These are phyloP conservation scores for Cherax quadricarinatus DNA, from an alignment of 1,140 invertebrate species.

Conservation along the genomic window DNA sequence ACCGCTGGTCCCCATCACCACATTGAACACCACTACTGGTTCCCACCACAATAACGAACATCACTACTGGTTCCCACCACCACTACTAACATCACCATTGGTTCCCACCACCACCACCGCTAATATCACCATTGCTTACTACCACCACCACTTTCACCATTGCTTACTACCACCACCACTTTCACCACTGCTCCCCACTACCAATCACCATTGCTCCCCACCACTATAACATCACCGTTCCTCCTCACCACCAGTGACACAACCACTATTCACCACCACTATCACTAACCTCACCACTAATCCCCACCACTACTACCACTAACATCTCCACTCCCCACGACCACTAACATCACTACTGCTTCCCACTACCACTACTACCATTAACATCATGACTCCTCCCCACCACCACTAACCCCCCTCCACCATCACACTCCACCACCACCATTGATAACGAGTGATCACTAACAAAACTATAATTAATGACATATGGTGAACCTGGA, in stretches of 20 bases:
- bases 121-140: no score
- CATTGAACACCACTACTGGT: no score
- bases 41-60: no score
- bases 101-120: no score
- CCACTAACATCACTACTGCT: not conserved
- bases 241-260: not conserved
- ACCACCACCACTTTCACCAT: no score
- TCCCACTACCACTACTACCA: not conserved
- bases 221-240: not conserved
- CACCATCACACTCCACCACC: not conserved
- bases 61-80: no score
- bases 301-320: not conserved
- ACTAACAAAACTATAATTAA: conserved; percentile 49
- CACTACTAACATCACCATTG: no score
- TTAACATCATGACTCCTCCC: not conserved
- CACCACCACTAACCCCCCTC: not conserved
- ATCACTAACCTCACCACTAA: not conserved
- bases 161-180: no score
- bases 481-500: conserved; percentile 27
- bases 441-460: not conserved
- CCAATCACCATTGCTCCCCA: no score
- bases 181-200: not conserved
- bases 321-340: not conserved
- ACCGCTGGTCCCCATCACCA: no score
- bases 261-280: not conserved